Percentiles rank a stretch among this genome's conserved stretches.
Conservation (phyloP, 2,888 invertebrate genomes). For the Trichogramma evanescens region DNA sequence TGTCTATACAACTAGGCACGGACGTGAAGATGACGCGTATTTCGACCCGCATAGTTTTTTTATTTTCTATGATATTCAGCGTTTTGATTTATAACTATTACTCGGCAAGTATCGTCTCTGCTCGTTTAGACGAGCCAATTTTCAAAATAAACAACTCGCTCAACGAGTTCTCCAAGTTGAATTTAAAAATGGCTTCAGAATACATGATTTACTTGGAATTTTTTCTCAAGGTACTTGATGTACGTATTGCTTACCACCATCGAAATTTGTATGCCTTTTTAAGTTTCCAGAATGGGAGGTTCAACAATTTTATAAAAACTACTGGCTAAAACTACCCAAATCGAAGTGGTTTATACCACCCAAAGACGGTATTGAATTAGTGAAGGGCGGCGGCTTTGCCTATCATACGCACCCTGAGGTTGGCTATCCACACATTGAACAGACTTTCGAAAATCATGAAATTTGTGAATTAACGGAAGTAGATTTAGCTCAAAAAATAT, state of each 20-base stretch:
- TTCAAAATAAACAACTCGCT: slow-evolving; percentile 38
- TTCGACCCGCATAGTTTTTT: slow-evolving; percentile 28
- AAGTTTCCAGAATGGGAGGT: slow-evolving; percentile 32
- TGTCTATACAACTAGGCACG: slow-evolving; percentile 13
- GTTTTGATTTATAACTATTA: slow-evolving; percentile 38
- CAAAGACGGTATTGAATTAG: slow-evolving; percentile 33
- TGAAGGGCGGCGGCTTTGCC: slow-evolving; percentile 31
- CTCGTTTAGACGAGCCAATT: slow-evolving; percentile 34
- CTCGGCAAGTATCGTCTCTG: slow-evolving; percentile 36
- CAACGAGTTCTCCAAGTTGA: slow-evolving; percentile 30
- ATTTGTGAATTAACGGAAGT: slow-evolving; percentile 33
- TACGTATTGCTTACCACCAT: neutral
- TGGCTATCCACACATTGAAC: slow-evolving; percentile 34
- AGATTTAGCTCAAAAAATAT: neutral
- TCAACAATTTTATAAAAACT: slow-evolving; percentile 22
- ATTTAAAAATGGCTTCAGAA: slow-evolving; percentile 33
- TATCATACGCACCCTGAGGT: slow-evolving; percentile 37
- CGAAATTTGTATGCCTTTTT: slow-evolving; percentile 1
- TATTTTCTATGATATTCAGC: slow-evolving; percentile 32
- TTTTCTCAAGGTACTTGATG: slow-evolving; percentile 12
- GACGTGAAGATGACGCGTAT: slow-evolving; percentile 17
- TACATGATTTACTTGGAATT: slow-evolving; percentile 30
- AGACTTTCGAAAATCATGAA: slow-evolving; percentile 30
- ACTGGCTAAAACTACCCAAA: slow-evolving; percentile 29
- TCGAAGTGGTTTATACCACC: slow-evolving; percentile 27